A percentile compares a stretch with the other conserved stretches of the same genome.
These are phyloP conservation scores for Temnothorax longispinosus DNA, from an alignment of 1,140 invertebrate species.

Conservation along the genomic window DNA sequence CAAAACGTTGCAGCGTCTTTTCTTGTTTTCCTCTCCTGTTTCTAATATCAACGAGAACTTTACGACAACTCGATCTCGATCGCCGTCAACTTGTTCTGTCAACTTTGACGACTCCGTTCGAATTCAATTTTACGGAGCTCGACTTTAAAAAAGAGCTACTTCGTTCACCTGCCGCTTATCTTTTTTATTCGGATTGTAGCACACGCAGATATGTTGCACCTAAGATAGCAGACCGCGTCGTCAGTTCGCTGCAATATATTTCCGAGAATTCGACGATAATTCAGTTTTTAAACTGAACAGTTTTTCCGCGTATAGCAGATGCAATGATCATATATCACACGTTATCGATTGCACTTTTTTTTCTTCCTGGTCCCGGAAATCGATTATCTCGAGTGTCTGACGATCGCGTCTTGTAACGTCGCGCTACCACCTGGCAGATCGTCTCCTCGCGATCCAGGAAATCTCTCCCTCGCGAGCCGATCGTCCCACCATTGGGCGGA, in stretches of 20 bases:
- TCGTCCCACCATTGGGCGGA: background rate
- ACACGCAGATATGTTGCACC: background rate
- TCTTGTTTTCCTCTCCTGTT: background rate
- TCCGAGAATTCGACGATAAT: slow-evolving; percentile 1
- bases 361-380: background rate
- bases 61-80: background rate
- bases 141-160: background rate
- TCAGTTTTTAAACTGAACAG: background rate
- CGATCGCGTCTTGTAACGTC: background rate
- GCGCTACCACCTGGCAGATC: background rate
- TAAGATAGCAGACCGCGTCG: background rate
- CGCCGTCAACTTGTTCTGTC: background rate
- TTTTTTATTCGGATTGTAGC: background rate
- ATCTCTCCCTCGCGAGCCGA: background rate
- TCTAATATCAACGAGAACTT: background rate
- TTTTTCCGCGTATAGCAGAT: background rate
- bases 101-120: background rate
- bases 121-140: background rate
- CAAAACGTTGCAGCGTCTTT: too few relatives aligned
- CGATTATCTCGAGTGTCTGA: slow-evolving; percentile 31
- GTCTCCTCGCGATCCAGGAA: background rate
- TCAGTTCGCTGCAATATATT: background rate
- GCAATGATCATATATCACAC: slow-evolving; percentile 12
- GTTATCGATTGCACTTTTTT: slow-evolving; percentile 30
- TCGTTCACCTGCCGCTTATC: background rate